Conservation (phyloP, 2,113 vertebrate genomes). For the Circaetus gallicus region DNA sequence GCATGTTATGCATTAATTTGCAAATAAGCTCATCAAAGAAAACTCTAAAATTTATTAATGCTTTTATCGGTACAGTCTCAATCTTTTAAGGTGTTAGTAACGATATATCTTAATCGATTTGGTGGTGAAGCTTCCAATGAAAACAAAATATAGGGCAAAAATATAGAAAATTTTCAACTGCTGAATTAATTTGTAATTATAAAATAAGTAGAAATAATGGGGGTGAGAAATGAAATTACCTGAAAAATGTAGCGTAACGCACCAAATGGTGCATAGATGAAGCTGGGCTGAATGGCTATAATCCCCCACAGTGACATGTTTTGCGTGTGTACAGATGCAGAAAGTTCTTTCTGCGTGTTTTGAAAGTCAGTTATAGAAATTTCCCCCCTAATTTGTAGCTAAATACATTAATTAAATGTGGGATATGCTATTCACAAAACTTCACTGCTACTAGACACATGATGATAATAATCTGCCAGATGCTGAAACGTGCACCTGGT, state of each 20-base stretch:
- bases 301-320: neutral
- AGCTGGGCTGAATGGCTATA: neutral
- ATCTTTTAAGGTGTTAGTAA: neutral
- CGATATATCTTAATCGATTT: neutral
- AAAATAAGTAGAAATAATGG: neutral
- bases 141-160: neutral
- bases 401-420: neutral
- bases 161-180: neutral
- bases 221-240: neutral
- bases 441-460: neutral
- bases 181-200: neutral
- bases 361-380: neutral
- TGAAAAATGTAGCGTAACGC: neutral
- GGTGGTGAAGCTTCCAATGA: neutral
- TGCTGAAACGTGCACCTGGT: neutral
- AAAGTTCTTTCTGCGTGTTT: neutral
- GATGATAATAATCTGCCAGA: neutral
- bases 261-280: neutral
- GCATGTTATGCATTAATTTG: neutral
- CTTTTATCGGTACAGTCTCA: neutral
- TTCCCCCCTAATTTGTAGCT: neutral
- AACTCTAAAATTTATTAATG: neutral
- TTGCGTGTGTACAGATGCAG: neutral
- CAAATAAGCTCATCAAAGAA: neutral
- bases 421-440: neutral